phyloP scores from a whole-genome alignment of 37 sponge, comb jelly and placozoan species.

The Axinella damicornis region DNA sequence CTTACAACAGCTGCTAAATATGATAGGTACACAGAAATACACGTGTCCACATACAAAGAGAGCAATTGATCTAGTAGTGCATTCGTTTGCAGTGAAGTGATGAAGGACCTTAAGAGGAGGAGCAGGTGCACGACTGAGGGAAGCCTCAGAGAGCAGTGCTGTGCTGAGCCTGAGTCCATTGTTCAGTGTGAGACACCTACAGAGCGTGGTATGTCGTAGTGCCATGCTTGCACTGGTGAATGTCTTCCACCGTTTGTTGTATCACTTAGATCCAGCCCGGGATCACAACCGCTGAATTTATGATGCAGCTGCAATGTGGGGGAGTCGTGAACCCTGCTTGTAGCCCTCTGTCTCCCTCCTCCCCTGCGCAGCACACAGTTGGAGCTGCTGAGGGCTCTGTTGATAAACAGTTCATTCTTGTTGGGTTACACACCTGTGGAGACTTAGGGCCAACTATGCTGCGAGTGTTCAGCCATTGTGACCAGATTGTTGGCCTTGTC shows the following conservation, averaged over 20 bases:
- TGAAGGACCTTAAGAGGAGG: background rate
- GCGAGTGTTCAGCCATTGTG: slow-evolving; percentile 57
- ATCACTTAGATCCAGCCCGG: background rate
- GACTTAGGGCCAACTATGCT: slow-evolving; percentile 75
- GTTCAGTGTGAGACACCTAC: slow-evolving; percentile 13
- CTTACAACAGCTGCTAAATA: slow-evolving; percentile 55
- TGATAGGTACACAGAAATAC: slow-evolving; percentile 74
- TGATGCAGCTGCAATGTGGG: background rate
- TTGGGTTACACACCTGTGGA: slow-evolving; percentile 87
- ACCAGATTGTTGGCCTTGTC: slow-evolving; percentile 46
- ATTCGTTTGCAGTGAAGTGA: slow-evolving; percentile 20
- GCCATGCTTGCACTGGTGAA: too few species aligned
- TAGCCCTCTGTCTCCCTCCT: background rate
- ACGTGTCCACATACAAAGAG: too few species aligned
- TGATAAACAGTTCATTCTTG: slow-evolving; percentile 25
- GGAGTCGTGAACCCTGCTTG: background rate
- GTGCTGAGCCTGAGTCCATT: background rate
- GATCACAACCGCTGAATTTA: background rate
- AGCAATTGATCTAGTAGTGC: too few species aligned
- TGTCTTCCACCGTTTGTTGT: too few species aligned
- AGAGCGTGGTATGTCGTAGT: background rate
- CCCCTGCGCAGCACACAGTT: background rate
- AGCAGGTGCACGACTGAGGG: background rate
- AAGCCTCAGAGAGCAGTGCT: background rate
- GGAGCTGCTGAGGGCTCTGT: too few species aligned